Evolutionary conservation across 1,140 invertebrate species (phyloP).

Genomic region (Phortica variegata): DNA sequence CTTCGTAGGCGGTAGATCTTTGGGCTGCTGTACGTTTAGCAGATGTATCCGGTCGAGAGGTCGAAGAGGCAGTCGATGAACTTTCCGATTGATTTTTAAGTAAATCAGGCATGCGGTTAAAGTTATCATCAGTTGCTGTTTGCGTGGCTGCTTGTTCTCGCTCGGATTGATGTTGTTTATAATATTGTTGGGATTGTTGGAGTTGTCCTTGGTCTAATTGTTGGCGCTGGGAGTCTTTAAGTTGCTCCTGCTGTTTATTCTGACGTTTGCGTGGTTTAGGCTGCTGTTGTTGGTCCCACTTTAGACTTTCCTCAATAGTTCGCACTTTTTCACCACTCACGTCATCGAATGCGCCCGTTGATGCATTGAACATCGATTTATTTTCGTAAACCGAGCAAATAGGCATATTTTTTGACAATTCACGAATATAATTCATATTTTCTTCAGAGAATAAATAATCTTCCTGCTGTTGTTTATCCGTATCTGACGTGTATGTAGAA

Average conservation of each 20-base stretch:
- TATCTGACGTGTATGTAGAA: conserved; percentile 7
- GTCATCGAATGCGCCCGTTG: conserved; percentile 2
- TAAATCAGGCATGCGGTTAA: conserved; percentile 34
- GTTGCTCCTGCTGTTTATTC: neutral
- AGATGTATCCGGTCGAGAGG: neutral
- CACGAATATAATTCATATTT: conserved; percentile 50
- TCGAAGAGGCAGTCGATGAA: neutral
- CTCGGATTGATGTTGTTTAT: too few species aligned
- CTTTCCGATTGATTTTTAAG: conserved; percentile 20
- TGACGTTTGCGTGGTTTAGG: neutral
- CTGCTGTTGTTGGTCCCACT: conserved; percentile 26
- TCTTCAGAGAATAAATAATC: conserved; percentile 43
- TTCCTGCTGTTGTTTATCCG: conserved; percentile 5
- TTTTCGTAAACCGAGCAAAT: conserved; percentile 55
- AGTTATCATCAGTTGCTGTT: neutral
- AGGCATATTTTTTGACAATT: conserved; percentile 53
- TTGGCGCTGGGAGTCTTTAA: neutral
- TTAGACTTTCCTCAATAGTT: conserved; percentile 33
- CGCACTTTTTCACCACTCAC: conserved; percentile 2
- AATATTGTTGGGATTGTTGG: neutral
- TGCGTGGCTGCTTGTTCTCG: too few species aligned
- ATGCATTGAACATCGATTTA: conserved; percentile 45
- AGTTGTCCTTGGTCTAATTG: conserved; percentile 1
- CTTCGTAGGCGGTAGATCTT: conserved; percentile 3
- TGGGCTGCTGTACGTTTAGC: neutral